Evolutionary conservation across 1,140 invertebrate species (phyloP), one percentile per base, ranked within the genome.

Genomic region (Drosophila prosaltans): DNA sequence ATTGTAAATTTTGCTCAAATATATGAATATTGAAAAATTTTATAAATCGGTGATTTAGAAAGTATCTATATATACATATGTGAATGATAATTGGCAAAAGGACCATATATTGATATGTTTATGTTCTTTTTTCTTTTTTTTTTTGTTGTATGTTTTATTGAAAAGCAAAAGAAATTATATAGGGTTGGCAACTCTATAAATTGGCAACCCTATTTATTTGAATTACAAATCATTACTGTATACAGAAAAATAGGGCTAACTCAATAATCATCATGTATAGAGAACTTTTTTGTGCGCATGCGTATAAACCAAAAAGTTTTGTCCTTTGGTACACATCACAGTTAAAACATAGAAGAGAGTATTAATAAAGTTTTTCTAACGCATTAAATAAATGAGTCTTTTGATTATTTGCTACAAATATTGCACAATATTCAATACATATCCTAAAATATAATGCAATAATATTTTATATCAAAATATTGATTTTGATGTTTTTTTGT

Each of bases 181-280:
- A 24, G 0, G 5, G 16, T 48, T 48, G 45, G 45, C 45, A 48
- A 48, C 45, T 48, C 45, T 48, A 8, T 8, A 6, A 7, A 60
- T 67, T 80, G 84, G 55, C 84, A 88, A 88, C 84, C 78, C 84
- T 88, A 51, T 30, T 66, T 63, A 26, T 63, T 54, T 65, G 57
- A 69, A 78, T 43, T 64, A 58, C 66, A 80, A 81, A 76, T 77
- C 84, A 73, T 79, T 74, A 64, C 64, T 69, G 84, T 81, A 78
- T 89, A 89, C 77, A 89, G 84, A 81, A 89, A 85, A 85, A 80
- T 84, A 83, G 83, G 75, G 84, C 74, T 83, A 84, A 89, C 78
- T 80, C 84, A 89, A 89, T 89, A 89, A 90, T 84, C 71, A 74
- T 74, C 48, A 69, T 89, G 84, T 89, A 89, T 89, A 89, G 81